A percentile compares a stretch with the other conserved stretches of the same genome.
Evolutionary conservation across 1,140 invertebrate genomes (phyloP).

Genomic region (Pachypsylla venusta): DNA sequence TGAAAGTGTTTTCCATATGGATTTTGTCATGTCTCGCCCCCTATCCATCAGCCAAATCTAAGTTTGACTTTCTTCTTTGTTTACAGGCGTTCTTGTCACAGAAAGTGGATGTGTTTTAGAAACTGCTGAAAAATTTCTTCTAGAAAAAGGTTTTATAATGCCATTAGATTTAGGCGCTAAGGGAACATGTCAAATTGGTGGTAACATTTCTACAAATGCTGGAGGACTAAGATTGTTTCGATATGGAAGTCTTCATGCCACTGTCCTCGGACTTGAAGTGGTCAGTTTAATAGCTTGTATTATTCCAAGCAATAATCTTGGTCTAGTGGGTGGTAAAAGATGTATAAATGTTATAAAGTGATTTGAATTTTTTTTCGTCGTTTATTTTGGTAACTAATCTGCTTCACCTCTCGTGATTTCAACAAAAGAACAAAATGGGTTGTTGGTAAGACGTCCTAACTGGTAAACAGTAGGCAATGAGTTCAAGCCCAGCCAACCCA

Average conservation of each 20-base stretch:
- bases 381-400: not conserved
- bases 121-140: constrained; percentile 59
- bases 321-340: not conserved
- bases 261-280: constrained; percentile 80
- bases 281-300: constrained; percentile 39
- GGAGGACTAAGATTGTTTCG: constrained; percentile 83
- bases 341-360: not conserved
- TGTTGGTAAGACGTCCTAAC: no score
- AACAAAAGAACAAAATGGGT: no score
- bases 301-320: not conserved
- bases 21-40: no score
- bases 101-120: constrained; percentile 89
- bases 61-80: constrained; percentile 4
- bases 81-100: constrained; percentile 61
- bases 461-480: no score
- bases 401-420: no score
- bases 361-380: constrained; percentile 5
- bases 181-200: constrained; percentile 92
- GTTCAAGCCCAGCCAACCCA: no score
- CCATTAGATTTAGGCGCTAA: constrained; percentile 94
- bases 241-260: constrained; percentile 91
- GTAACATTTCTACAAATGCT: constrained; percentile 93
- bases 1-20: no score
- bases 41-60: no score
- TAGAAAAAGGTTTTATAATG: constrained; percentile 65